Evolutionary conservation across 2,888 invertebrate genomes (phyloP).

Genomic region (Diadromus collaris): DNA sequence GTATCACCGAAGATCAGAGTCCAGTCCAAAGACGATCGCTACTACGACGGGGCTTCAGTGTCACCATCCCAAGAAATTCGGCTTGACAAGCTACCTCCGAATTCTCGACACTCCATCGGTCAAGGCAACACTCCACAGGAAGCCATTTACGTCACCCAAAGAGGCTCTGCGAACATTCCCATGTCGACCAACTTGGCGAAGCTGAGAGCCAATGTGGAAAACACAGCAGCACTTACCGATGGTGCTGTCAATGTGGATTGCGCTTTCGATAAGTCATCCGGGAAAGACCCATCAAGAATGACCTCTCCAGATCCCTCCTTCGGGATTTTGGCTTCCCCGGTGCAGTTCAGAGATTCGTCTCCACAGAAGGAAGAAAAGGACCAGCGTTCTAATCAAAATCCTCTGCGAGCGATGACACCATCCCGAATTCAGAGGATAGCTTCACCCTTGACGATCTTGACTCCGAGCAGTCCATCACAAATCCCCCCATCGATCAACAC

Average conservation of each 20-base stretch:
- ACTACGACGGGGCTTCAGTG: conserved; percentile 70
- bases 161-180: conserved; percentile 66
- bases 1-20: conserved; percentile 66
- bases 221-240: conserved; percentile 16
- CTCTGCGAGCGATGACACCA: conserved; percentile 49
- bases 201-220: conserved; percentile 63
- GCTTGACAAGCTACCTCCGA: conserved; percentile 40
- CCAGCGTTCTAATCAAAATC: conserved; percentile 51
- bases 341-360: conserved; percentile 48
- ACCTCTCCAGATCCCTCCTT: conserved; percentile 50
- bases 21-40: conserved; percentile 66
- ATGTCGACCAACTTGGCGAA: conserved; percentile 66
- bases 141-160: conserved; percentile 49
- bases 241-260: conserved; percentile 25
- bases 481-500: conserved; percentile 25
- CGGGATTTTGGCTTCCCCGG: conserved; percentile 47
- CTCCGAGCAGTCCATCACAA: conserved; percentile 50
- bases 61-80: conserved; percentile 56
- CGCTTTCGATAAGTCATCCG: conserved; percentile 19
- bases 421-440: conserved; percentile 59
- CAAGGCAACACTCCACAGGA: conserved; percentile 55
- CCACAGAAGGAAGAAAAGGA: conserved; percentile 46
- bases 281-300: conserved; percentile 20
- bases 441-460: conserved; percentile 65
- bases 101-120: conserved; percentile 33